phyloP scores from a whole-genome alignment of 2,113 vertebrate genomes.

The Istiophorus platypterus region DNA sequence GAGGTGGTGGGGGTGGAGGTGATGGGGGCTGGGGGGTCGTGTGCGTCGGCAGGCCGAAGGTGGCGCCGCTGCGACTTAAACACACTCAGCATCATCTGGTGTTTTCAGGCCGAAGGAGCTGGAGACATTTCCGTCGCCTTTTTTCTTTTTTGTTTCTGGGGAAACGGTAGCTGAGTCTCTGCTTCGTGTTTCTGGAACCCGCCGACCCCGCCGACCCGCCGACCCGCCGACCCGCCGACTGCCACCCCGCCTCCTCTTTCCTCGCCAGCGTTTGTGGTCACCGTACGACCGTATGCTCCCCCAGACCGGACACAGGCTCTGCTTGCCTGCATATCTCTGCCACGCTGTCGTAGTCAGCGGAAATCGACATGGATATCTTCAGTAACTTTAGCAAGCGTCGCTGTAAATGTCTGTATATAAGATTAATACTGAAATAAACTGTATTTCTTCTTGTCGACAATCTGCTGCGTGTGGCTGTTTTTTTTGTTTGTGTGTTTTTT shows the following conservation, averaged over 20 bases:
- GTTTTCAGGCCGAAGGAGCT: not conserved
- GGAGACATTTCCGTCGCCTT: not conserved
- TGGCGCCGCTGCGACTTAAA: not conserved
- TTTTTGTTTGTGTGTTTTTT: too few relatives aligned
- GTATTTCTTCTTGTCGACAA: constrained; percentile 3
- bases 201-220: too few relatives aligned
- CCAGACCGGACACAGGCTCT: constrained; percentile 29
- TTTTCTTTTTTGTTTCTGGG: too few relatives aligned
- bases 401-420: constrained; percentile 71
- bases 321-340: constrained; percentile 3
- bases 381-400: constrained; percentile 35
- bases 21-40: too few relatives aligned
- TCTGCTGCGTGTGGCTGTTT: not conserved
- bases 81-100: not conserved
- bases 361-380: constrained; percentile 20
- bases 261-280: constrained; percentile 12
- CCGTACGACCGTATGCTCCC: constrained; percentile 19
- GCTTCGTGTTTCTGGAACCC: too few relatives aligned
- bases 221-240: too few relatives aligned
- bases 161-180: constrained; percentile 30
- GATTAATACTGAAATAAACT: constrained; percentile 64
- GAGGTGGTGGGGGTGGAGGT: too few relatives aligned
- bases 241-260: constrained; percentile 41
- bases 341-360: constrained; percentile 14
- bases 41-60: not conserved